These are phyloP conservation scores for Virgularia gustaviana DNA, from an alignment of 92 coral and sea anemone species.

Conservation along the genomic window DNA sequence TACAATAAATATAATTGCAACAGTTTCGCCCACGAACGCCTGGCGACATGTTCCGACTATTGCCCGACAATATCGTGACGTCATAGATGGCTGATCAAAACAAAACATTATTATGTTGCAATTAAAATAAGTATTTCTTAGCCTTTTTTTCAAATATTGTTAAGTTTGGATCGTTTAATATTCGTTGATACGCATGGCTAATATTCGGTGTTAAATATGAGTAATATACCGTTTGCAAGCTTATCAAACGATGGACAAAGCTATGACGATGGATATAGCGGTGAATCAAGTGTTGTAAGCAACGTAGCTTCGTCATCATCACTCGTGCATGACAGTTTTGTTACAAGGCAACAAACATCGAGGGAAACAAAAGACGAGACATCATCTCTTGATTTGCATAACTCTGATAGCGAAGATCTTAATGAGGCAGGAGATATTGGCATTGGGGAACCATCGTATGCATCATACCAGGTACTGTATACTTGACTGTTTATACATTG, in stretches of 20 bases:
- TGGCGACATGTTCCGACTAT: constrained; percentile 15
- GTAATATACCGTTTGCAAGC: constrained; percentile 11
- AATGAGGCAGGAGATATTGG: constrained; percentile 32
- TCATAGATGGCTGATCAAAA: not conserved
- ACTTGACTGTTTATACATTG: not conserved
- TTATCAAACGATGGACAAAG: not conserved
- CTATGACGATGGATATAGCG: not conserved
- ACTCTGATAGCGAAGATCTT: constrained; percentile 5
- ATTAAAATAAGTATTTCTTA: not conserved
- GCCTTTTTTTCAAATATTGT: not conserved
- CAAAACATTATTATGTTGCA: too few species aligned
- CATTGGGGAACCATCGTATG: constrained; percentile 1
- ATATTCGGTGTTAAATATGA: not conserved
- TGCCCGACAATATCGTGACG: not conserved
- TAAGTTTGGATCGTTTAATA: not conserved
- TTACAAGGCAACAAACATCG: too few species aligned
- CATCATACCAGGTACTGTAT: constrained; percentile 33
- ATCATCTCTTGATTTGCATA: not conserved
- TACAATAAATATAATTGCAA: not conserved
- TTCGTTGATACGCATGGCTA: too few species aligned
- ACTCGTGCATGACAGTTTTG: too few species aligned
- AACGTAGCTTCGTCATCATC: not conserved
- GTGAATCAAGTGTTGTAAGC: constrained; percentile 2
- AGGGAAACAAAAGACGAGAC: not conserved
- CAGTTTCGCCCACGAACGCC: not conserved